A percentile compares a stretch with the other conserved stretches of the same genome.
Evolutionary conservation across 2,888 invertebrate genomes (phyloP).

Genomic region (Myathropa florea): DNA sequence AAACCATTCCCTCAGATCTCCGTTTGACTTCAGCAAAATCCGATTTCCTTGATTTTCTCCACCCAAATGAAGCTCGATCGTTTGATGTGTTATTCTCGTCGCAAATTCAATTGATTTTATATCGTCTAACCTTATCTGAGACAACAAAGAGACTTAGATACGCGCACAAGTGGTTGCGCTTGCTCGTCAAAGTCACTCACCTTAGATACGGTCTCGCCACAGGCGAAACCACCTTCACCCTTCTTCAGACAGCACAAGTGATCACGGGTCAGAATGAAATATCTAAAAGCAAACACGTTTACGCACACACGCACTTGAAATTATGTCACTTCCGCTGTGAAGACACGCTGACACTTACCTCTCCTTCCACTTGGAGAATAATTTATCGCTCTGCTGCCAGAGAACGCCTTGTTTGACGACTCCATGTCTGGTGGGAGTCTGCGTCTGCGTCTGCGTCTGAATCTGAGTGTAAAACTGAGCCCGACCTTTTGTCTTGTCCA

Average conservation of each 20-base stretch:
- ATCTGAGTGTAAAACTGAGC: neutral
- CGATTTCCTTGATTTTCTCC: conserved; percentile 61
- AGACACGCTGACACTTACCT: conserved; percentile 24
- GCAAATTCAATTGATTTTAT: conserved; percentile 60
- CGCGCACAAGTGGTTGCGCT: neutral
- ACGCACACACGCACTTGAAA: neutral
- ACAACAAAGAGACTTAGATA: neutral
- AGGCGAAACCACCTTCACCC: conserved; percentile 58
- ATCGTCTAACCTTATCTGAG: conserved; percentile 61
- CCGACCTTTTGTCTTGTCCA: conserved; percentile 57
- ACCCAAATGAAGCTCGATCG: conserved; percentile 55
- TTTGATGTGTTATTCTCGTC: conserved; percentile 58
- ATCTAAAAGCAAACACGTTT: conserved; percentile 36
- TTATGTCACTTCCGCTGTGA: conserved; percentile 48
- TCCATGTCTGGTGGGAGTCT: conserved; percentile 48
- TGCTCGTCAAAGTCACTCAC: conserved; percentile 32
- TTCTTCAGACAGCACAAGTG: conserved; percentile 61
- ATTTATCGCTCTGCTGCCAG: conserved; percentile 62
- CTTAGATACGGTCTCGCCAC: conserved; percentile 60
- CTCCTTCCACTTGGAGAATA: conserved; percentile 65
- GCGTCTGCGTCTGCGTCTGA: neutral
- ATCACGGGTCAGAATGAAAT: conserved; percentile 61
- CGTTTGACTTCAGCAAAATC: conserved; percentile 53
- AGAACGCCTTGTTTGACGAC: conserved; percentile 68
- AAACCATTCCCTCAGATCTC: conserved; percentile 65